A percentile compares a stretch with the other conserved stretches of the same genome.
Conservation (phyloP, 1,140 invertebrate genomes). For the Brachionus manjavacas region DNA sequence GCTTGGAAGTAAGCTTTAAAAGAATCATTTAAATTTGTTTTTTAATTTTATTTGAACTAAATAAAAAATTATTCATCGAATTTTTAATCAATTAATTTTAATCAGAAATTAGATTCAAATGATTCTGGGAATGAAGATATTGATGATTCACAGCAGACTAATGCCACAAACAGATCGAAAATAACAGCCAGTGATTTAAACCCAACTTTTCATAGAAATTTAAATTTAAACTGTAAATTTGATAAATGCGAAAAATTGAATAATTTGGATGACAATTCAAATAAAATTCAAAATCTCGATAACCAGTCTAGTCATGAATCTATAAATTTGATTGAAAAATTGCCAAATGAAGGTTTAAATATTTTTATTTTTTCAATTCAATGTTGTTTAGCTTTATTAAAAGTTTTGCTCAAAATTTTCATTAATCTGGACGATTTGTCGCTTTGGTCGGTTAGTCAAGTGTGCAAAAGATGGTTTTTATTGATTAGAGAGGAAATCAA, state of each 20-base stretch:
- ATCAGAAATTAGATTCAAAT: conserved; percentile 77
- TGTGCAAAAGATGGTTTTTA: conserved; percentile 75
- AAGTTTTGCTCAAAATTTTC: conserved; percentile 79
- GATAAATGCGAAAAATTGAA: not conserved
- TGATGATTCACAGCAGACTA: conserved; percentile 48
- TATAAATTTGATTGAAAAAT: not conserved
- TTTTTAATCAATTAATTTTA: conserved; percentile 9
- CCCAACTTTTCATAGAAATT: conserved; percentile 27
- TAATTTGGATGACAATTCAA: conserved; percentile 59
- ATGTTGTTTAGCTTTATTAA: conserved; percentile 50
- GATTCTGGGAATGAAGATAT: conserved; percentile 90
- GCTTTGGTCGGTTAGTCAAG: conserved; percentile 75
- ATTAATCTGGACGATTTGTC: conserved; percentile 83
- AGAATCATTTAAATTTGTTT: not conserved
- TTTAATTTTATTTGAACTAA: not conserved
- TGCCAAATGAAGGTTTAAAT: conserved; percentile 23
- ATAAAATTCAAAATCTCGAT: conserved; percentile 42
- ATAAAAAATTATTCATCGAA: not conserved
- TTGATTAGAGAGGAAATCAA: conserved; percentile 71
- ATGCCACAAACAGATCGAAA: not conserved
- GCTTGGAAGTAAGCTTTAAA: not conserved
- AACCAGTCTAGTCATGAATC: not conserved
- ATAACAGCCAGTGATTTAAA: conserved; percentile 38
- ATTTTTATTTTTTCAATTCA: not conserved
- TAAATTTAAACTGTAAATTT: conserved; percentile 31